Base-by-base conservation (phyloP, 1,140 invertebrate genomes). In the Myzus persicae region DNA sequence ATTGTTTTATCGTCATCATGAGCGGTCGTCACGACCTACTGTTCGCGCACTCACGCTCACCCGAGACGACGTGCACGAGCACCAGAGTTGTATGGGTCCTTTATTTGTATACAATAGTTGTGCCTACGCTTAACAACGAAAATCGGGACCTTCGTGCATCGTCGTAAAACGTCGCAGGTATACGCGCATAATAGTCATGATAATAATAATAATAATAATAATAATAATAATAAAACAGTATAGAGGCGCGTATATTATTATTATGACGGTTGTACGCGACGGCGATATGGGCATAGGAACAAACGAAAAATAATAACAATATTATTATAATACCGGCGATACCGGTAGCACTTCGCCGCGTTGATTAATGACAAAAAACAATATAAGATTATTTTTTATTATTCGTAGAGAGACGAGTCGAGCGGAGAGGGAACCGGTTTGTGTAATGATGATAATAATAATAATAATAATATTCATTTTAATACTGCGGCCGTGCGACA, bases 291-390 rank as follows among this genome's bases (percentile, higher is more conserved):
- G n/a, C n/a, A 31, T 26, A 54, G 59, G 59, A 38, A 89, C 85
- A 88, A 40, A 88, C 22, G 3, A 51, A 89, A 24, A 87, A 42
- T 31, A 59, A 67, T 42, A 14, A 89, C 24, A 38, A 40, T 54
- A 20, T 54, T 54, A 20, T 54, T 54, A 90, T 76, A 76, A 76
- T 76, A 76, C 31, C 31, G 18, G n/a, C 59, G 59, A 46, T 40
- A 90, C 89, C 89, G 26, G 89, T 90, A 90, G 89, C 89, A 42
- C 51, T 90, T 90, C 54, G 42, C 31, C 54, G 20, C 38, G 40
- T 90, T 67, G 89, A 90, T 90, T 90, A 90, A 90, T 42, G 89
- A 90, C 42, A 42, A 31, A 84, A 84, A 31, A 82, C 36, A 38
- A 38, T 82, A 82, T 24, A 82, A 82, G 76, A 82, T 38, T n/a